These are phyloP conservation scores for Urophycis tenuis DNA, from an alignment of 2,797 vertebrate species.

Conservation along the genomic window DNA sequence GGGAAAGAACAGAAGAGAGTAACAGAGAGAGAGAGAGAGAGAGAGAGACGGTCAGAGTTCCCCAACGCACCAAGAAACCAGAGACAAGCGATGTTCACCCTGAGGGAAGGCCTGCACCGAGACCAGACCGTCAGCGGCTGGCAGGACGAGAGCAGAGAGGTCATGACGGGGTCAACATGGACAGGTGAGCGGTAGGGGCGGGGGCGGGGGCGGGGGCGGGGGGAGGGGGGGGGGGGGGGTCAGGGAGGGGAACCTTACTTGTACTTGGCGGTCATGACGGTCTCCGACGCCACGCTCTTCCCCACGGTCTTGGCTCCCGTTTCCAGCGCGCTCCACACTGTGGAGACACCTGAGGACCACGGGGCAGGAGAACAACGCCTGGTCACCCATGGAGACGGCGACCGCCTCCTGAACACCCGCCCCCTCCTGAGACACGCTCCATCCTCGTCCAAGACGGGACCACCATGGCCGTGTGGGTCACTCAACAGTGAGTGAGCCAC, in stretches of 20 bases:
- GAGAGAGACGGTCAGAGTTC: constrained; percentile 23
- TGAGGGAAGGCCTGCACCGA: background rate
- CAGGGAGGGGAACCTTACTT: constrained; percentile 78
- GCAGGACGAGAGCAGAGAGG: background rate
- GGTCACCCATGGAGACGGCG: background rate
- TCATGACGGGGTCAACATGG: background rate
- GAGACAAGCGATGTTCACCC: background rate
- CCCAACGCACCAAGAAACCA: constrained; percentile 46
- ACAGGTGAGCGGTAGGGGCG: too few species aligned
- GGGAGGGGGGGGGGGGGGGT: background rate
- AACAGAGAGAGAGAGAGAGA: background rate
- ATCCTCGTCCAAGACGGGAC: background rate
- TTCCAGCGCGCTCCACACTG: constrained; percentile 90
- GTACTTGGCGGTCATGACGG: constrained; percentile 83
- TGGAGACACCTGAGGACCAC: constrained; percentile 58
- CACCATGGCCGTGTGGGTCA: too few species aligned
- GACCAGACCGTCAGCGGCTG: background rate
- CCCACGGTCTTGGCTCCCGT: constrained; percentile 83
- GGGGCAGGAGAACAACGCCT: background rate
- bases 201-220: too few species aligned
- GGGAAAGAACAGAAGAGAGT: background rate
- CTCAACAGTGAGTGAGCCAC: too few species aligned
- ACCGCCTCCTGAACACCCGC: background rate
- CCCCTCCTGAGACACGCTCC: background rate
- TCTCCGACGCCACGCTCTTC: constrained; percentile 84